Conservation (phyloP, 2,113 vertebrate species). For the Sapayoa aenigma region DNA sequence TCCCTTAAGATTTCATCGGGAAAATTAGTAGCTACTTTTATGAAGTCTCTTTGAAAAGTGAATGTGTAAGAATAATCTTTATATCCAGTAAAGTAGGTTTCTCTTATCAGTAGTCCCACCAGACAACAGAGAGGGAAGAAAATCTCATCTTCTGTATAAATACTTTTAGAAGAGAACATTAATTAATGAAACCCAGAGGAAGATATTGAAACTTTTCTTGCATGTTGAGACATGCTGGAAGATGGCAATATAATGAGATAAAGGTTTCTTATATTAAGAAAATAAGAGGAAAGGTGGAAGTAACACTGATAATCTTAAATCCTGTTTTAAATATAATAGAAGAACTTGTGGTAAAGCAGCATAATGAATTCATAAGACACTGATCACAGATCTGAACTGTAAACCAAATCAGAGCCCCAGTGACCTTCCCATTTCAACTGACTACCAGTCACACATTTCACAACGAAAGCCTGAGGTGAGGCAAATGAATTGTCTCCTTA, state of each 20-base stretch:
- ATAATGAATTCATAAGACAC: not conserved
- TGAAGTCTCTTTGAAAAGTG: not conserved
- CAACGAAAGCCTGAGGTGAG: accelerated
- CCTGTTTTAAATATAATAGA: not conserved
- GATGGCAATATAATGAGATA: not conserved
- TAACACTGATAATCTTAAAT: not conserved
- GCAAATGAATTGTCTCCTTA: not conserved
- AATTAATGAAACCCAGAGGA: not conserved
- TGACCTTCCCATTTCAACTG: not conserved
- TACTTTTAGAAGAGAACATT: not conserved
- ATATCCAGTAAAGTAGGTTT: not conserved
- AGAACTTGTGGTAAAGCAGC: not conserved
- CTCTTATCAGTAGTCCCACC: not conserved
- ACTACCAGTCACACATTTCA: not conserved
- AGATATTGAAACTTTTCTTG: not conserved
- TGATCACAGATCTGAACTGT: not conserved
- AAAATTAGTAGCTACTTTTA: not conserved
- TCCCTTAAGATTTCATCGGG: not conserved
- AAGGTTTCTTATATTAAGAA: not conserved
- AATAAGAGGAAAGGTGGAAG: not conserved
- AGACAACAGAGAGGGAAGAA: not conserved
- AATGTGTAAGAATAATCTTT: not conserved
- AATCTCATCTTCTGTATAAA: not conserved
- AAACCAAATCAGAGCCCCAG: not conserved
- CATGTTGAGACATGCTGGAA: not conserved